Evolutionary conservation across 2,113 vertebrate genomes (phyloP), one percentile per base, ranked within the genome.

Genomic region (Takifugu bimaculatus): DNA sequence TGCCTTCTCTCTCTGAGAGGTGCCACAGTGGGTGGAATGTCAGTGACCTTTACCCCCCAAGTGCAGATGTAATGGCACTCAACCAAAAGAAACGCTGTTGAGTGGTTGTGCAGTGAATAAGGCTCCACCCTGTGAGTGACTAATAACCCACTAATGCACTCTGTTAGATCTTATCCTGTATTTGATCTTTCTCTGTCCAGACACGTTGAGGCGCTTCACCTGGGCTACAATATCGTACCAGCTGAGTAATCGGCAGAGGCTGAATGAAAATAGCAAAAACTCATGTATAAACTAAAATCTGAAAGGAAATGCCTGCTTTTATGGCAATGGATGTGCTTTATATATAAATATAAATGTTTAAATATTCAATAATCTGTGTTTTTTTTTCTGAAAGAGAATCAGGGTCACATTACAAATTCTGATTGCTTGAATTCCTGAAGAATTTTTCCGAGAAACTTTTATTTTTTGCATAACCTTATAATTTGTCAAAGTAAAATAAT

Each of bases 21-120:
- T 63, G 60, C 70, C 57, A 35, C 67, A 44, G 50, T 47, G 63
- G 72, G 77, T 76, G 71, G 75, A 68, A 80, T 81, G 75, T 81
- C 72, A 77, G 64, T 76, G 70, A 84, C 83, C 81, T 78, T 62
- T 50, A 51, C 63, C 67, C 54, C 66, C 69, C 45, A 5, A 26
- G 70, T 72, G 68, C 58, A 72, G 67, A 63, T 70, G 57, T 65
- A 70, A 78, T 80, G 61, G 70, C 81, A 65, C 50, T n/a, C n/a
- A 67, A 72, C 72, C 65, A 78, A 50, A 63, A 51, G 76, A 81
- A 68, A 80, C 52, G 65, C 70, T 68, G 68, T 68, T 74, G 70
- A 82, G 65, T 79, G 72, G 48, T 63, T 56, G 72, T 72, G 72
- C 82, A 63, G 74, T 60, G 69, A 85, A 78, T 70, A 71, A 65